These are phyloP conservation scores for Mythimna loreyi DNA, from an alignment of 2,888 invertebrate species.

Conservation along the genomic window DNA sequence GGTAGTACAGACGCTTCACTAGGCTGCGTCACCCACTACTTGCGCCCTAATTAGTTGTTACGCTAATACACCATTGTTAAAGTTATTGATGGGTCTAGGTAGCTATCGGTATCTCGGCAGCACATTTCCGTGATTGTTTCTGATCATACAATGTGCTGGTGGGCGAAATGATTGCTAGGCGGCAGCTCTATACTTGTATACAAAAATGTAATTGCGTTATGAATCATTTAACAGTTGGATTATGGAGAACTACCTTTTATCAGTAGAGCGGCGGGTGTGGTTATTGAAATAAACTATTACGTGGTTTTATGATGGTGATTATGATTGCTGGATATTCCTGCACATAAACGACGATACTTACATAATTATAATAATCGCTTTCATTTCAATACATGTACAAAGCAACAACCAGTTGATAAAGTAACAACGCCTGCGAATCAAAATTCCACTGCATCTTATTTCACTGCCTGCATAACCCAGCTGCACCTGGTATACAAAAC, in stretches of 20 bases:
- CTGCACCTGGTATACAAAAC: slow-evolving; percentile 37
- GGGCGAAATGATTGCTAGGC: slow-evolving; percentile 65
- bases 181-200: slow-evolving; percentile 57
- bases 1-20: neutral
- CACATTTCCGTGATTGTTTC: slow-evolving; percentile 66
- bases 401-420: neutral
- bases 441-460: slow-evolving; percentile 22
- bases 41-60: slow-evolving; percentile 48
- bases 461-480: slow-evolving; percentile 8
- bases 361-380: neutral
- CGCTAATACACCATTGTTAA: slow-evolving; percentile 59
- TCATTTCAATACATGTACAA: too few species aligned
- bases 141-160: slow-evolving; percentile 58
- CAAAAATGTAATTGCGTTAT: slow-evolving; percentile 66
- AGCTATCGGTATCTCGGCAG: slow-evolving; percentile 52
- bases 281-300: neutral
- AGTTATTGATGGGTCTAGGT: slow-evolving; percentile 58
- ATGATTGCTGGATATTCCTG: neutral
- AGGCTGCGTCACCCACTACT: slow-evolving; percentile 40
- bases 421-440: slow-evolving; percentile 3
- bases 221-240: slow-evolving; percentile 63
- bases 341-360: neutral
- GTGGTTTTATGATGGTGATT: neutral
- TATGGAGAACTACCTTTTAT: slow-evolving; percentile 46
- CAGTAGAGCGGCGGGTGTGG: neutral